Percentiles rank a stretch among this genome's conserved stretches.
Evolutionary conservation across 92 coral and sea anemone species (phyloP).

Genomic region (Zoanthus sociatus): DNA sequence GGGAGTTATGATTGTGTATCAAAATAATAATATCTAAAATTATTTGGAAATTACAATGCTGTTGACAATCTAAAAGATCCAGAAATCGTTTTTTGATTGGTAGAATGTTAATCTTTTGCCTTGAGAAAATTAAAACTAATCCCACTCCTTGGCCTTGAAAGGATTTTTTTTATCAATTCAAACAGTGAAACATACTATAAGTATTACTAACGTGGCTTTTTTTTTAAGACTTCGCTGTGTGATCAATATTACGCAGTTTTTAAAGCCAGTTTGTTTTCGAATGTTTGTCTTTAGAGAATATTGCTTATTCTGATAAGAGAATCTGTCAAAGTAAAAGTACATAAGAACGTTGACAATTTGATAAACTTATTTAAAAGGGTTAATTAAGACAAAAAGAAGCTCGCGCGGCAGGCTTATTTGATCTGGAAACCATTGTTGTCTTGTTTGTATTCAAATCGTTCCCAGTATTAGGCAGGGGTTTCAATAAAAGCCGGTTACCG

Average conservation of each 20-base stretch:
- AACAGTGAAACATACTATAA: neutral
- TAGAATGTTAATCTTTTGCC: too few species aligned
- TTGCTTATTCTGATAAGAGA: neutral
- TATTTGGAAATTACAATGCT: too few species aligned
- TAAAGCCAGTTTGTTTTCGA: neutral
- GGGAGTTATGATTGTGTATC: neutral
- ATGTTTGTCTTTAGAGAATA: neutral
- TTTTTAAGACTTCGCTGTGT: neutral
- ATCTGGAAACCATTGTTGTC: too few species aligned
- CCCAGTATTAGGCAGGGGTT: too few species aligned
- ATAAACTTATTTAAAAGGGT: neutral
- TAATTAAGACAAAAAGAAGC: too few species aligned
- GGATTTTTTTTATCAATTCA: neutral
- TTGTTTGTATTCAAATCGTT: too few species aligned
- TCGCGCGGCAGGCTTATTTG: too few species aligned
- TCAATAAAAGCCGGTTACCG: too few species aligned
- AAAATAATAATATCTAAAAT: neutral
- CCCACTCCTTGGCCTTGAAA: neutral
- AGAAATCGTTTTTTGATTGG: too few species aligned
- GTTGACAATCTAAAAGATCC: too few species aligned
- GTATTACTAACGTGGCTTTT: neutral
- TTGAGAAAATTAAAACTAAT: too few species aligned
- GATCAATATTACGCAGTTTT: neutral
- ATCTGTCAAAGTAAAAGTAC: conserved; percentile 13
- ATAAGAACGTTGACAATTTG: neutral